These are phyloP conservation scores for Therioaphis trifolii DNA, from an alignment of 2,888 invertebrate species.

Conservation along the genomic window DNA sequence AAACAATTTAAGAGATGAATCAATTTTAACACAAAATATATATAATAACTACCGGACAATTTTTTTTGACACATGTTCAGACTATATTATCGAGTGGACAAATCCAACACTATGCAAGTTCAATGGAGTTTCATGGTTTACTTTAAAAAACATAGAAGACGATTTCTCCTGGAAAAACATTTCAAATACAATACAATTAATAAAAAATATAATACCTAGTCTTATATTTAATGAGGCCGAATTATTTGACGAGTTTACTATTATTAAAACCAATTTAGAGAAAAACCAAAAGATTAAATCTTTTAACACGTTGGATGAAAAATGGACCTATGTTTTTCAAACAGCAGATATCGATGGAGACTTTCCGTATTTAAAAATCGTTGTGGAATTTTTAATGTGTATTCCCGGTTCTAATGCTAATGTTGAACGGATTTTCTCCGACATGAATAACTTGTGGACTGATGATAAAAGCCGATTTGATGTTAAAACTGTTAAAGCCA, in stretches of 20 bases:
- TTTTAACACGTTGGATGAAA: conserved; percentile 3
- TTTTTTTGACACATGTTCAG: too few species aligned
- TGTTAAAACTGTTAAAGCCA: not conserved
- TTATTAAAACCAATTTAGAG: too few species aligned
- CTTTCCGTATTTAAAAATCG: conserved; percentile 9
- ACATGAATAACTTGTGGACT: conserved; percentile 8
- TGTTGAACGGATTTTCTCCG: conserved; percentile 9
- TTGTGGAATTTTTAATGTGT: conserved; percentile 14
- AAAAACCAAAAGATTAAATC: conserved; percentile 13
- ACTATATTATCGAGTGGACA: too few species aligned
- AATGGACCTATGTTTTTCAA: conserved; percentile 12
- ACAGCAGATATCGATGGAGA: not conserved
- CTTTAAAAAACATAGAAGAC: too few species aligned
- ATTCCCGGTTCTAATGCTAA: not conserved
- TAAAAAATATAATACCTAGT: too few species aligned
- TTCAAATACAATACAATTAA: too few species aligned
- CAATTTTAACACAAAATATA: conserved; percentile 1
- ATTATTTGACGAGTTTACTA: too few species aligned
- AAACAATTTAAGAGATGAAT: conserved; percentile 18
- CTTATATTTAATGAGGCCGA: too few species aligned
- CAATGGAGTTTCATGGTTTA: too few species aligned
- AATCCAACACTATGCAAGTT: too few species aligned
- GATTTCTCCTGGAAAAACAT: too few species aligned
- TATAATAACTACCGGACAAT: too few species aligned
- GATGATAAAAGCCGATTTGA: conserved; percentile 1